A percentile compares a stretch with the other conserved stretches of the same genome.
phyloP scores from a whole-genome alignment of 2,888 invertebrate genomes.

The Phengaris alcon region DNA sequence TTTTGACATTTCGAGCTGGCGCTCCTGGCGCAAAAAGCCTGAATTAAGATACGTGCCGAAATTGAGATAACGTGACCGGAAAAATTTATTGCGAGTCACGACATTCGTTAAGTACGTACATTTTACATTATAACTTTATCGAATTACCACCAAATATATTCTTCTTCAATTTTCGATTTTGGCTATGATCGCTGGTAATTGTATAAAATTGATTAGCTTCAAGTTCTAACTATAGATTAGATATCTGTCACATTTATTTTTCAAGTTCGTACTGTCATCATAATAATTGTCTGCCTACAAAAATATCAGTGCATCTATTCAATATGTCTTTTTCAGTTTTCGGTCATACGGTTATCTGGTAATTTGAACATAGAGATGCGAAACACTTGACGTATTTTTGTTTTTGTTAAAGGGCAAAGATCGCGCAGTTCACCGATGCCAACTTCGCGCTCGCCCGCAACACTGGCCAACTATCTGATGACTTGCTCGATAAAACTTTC shows the following conservation, averaged over 20 bases:
- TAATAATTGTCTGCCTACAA: not conserved
- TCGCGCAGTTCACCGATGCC: constrained; percentile 15
- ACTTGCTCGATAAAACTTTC: constrained; percentile 25
- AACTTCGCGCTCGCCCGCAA: not conserved
- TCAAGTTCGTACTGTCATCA: not conserved
- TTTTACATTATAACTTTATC: constrained; percentile 14
- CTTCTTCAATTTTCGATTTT: not conserved
- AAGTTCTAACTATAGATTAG: too few relatives aligned
- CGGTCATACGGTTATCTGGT: constrained; percentile 21
- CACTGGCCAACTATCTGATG: constrained; percentile 9
- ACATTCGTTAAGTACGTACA: constrained; percentile 11
- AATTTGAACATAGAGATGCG: constrained; percentile 22
- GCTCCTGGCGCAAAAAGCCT: constrained; percentile 23
- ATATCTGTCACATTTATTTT: too few relatives aligned
- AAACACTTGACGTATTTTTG: constrained; percentile 19
- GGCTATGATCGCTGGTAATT: too few relatives aligned
- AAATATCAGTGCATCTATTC: not conserved
- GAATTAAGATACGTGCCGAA: constrained; percentile 19
- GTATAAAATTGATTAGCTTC: too few relatives aligned
- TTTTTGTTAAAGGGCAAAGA: constrained; percentile 25
- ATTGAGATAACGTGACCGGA: not conserved
- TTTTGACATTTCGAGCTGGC: constrained; percentile 55
- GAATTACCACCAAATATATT: not conserved
- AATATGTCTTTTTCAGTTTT: not conserved
- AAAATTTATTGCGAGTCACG: constrained; percentile 3